These are phyloP conservation scores for Thryonomys swinderianus DNA, from an alignment of 2,113 vertebrate genomes.

Conservation along the genomic window DNA sequence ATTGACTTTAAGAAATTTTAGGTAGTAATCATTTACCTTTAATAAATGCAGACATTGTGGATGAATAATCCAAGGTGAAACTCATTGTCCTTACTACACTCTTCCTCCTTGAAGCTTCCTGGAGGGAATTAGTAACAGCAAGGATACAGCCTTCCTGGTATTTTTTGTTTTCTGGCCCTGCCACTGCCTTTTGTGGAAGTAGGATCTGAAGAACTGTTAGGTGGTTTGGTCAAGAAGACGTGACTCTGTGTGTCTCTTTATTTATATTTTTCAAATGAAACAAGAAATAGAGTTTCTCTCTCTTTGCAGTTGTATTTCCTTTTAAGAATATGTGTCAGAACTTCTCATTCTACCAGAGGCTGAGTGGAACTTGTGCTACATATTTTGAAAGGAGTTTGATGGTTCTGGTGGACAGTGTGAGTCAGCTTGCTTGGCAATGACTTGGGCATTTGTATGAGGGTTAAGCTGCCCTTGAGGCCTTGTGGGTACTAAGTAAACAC, in stretches of 20 bases:
- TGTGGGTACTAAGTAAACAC: neutral
- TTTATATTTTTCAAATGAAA: constrained; percentile 8
- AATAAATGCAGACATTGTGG: neutral
- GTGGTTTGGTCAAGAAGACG: neutral
- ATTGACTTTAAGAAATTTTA: neutral
- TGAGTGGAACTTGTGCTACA: neutral
- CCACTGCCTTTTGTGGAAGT: neutral
- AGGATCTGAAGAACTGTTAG: neutral
- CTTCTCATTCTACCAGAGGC: neutral
- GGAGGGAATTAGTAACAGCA: neutral
- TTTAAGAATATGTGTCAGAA: neutral
- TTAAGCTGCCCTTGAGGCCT: neutral
- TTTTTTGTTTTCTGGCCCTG: neutral
- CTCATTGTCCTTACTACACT: accelerated
- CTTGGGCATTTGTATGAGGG: neutral
- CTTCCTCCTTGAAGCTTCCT: neutral
- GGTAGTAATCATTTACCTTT: neutral
- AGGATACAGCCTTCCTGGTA: neutral
- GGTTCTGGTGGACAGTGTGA: accelerated
- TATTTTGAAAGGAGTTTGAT: neutral
- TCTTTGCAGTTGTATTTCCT: neutral
- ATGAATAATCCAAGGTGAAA: neutral
- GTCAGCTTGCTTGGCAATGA: neutral
- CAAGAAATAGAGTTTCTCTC: neutral
- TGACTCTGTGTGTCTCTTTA: neutral